Percentiles rank a stretch among this genome's conserved stretches.
Evolutionary conservation across 2,797 vertebrate species (phyloP).

Genomic region (Dromococcyx pavoninus): DNA sequence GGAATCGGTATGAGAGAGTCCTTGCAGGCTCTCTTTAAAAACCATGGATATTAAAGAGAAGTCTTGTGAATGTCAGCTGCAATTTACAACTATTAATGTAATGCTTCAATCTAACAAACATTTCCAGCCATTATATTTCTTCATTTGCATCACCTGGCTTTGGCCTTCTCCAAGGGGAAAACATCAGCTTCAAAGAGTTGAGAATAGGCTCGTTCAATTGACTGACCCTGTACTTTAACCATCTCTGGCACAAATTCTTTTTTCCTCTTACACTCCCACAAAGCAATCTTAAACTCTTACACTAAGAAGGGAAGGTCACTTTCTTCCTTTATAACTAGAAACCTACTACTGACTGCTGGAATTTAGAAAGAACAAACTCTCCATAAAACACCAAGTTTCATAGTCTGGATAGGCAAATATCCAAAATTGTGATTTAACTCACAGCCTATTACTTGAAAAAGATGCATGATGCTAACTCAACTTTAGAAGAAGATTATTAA

Average conservation of each 20-base stretch:
- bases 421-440: neutral
- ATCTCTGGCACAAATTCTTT: neutral
- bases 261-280: neutral
- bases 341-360: neutral
- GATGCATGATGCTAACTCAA: neutral
- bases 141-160: neutral
- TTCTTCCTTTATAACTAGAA: constrained; percentile 7
- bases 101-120: neutral
- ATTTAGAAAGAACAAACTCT: neutral
- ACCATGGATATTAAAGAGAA: neutral
- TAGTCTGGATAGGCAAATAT: neutral
- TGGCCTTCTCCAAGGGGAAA: neutral
- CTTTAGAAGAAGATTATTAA: neutral
- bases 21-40: neutral
- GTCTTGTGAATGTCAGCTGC: neutral
- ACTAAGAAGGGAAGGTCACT: neutral
- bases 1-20: neutral
- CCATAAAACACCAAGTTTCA: neutral
- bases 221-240: neutral
- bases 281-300: neutral
- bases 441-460: neutral
- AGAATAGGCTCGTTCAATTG: neutral
- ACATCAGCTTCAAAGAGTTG: neutral
- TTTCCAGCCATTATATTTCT: neutral
- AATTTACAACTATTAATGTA: neutral